Conservation (phyloP, 2,797 vertebrate species). For the Rhodeus uyekii region DNA sequence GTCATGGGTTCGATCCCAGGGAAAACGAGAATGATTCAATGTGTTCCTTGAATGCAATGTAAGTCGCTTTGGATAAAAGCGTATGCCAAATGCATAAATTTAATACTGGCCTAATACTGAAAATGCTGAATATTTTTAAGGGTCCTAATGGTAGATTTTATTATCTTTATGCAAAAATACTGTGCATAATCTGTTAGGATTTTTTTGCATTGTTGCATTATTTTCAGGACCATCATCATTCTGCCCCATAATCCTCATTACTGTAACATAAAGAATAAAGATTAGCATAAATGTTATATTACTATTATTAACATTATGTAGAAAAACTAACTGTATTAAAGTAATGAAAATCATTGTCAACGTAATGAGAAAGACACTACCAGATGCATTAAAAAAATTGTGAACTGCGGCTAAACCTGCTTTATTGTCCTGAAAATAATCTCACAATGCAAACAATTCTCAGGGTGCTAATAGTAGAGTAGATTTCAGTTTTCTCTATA, state of each 20-base stretch:
- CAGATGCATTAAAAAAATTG: not conserved
- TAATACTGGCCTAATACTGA: no score
- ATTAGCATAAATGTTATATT: not conserved
- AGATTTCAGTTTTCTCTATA: not conserved
- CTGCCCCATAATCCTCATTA: not conserved
- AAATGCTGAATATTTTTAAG: not conserved
- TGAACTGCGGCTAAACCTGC: not conserved
- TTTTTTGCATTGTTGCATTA: not conserved
- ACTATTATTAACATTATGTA: not conserved
- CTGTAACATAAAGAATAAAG: not conserved
- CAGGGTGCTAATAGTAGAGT: not conserved
- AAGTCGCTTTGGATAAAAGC: no score
- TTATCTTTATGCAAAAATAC: not conserved
- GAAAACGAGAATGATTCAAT: no score
- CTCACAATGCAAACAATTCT: not conserved
- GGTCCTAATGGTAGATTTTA: not conserved
- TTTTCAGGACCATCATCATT: not conserved
- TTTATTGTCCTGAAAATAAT: not conserved
- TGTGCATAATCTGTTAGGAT: not conserved
- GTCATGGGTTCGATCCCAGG: no score
- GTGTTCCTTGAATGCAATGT: no score
- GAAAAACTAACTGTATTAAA: not conserved
- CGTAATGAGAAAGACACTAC: not conserved
- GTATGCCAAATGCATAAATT: no score
- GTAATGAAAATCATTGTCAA: not conserved